Evolutionary conservation across 2,888 invertebrate species (phyloP).

Genomic region (Dolomedes plantarius): DNA sequence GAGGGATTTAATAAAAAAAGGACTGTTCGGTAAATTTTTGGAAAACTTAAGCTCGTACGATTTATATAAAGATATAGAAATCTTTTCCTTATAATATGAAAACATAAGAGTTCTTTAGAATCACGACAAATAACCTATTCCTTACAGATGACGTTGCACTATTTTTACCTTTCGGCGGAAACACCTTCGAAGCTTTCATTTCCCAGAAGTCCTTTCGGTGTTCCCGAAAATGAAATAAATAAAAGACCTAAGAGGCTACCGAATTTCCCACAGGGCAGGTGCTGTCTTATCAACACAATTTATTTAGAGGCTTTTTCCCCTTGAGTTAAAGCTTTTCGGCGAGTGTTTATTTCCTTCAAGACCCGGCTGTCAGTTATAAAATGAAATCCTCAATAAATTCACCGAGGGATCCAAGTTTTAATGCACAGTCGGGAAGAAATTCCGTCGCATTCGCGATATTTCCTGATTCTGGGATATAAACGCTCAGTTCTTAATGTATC

Average conservation of each 20-base stretch:
- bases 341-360: not conserved
- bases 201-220: not conserved
- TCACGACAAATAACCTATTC: too few species aligned
- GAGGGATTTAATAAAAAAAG: too few species aligned
- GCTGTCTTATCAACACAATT: not conserved
- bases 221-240: not conserved
- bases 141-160: too few species aligned
- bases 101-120: too few species aligned
- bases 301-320: not conserved
- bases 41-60: too few species aligned
- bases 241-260: not conserved
- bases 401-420: not conserved
- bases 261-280: not conserved
- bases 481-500: too few species aligned
- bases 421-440: not conserved
- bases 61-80: too few species aligned
- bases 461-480: too few species aligned
- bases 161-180: conserved; percentile 1
- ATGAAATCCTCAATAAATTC: not conserved
- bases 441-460: too few species aligned
- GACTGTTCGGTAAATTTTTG: too few species aligned
- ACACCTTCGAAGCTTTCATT: too few species aligned
- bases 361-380: not conserved
- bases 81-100: too few species aligned
- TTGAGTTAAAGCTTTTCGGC: not conserved